Percentiles rank a stretch among this genome's conserved stretches.
These are phyloP conservation scores for Junonia oenone DNA, from an alignment of 2,888 invertebrate species.

Conservation along the genomic window DNA sequence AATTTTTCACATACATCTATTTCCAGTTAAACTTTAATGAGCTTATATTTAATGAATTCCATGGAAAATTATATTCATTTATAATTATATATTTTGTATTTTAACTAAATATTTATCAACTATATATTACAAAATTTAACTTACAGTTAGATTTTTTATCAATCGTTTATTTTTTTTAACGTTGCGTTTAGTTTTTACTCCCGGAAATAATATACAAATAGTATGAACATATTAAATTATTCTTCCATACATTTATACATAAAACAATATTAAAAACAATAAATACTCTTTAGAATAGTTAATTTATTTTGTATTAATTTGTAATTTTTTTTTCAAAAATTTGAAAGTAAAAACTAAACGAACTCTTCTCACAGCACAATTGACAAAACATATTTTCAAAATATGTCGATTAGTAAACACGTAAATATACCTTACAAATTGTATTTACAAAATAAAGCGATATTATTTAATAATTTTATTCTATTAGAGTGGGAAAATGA, in stretches of 20 bases:
- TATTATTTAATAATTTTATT: constrained; percentile 51
- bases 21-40: constrained; percentile 46
- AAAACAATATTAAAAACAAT: constrained; percentile 10
- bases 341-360: constrained; percentile 51
- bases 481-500: constrained; percentile 52
- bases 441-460: constrained; percentile 76
- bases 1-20: constrained; percentile 28
- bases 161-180: constrained; percentile 59
- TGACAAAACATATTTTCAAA: constrained; percentile 79
- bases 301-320: constrained; percentile 5
- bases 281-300: constrained; percentile 15
- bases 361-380: constrained; percentile 72
- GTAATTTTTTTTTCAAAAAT: constrained; percentile 8
- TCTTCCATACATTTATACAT: constrained; percentile 9
- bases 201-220: constrained; percentile 26
- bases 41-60: constrained; percentile 73
- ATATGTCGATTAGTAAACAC: constrained; percentile 76
- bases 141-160: constrained; percentile 69
- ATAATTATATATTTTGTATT: constrained; percentile 77
- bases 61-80: constrained; percentile 79
- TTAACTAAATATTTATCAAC: constrained; percentile 77
- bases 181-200: constrained; percentile 52
- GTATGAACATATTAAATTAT: constrained; percentile 9
- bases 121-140: constrained; percentile 78
- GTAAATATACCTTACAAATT: constrained; percentile 74